Evolutionary conservation across 1,140 invertebrate species (phyloP).

Genomic region (Panagrolaimus sp.): DNA sequence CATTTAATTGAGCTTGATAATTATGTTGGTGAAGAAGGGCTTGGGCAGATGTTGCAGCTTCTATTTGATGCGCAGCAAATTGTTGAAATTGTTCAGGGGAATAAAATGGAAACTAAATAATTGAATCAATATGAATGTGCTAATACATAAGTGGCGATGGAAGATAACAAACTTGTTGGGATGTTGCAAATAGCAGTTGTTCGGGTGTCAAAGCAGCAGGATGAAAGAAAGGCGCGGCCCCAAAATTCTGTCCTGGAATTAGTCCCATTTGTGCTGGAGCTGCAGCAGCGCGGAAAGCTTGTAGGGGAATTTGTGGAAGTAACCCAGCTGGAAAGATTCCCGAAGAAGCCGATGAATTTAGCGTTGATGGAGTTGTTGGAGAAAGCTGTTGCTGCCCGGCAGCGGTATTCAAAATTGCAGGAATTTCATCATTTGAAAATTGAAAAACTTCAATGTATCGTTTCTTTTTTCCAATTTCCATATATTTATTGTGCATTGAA

Average conservation of each 20-base stretch:
- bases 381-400: neutral
- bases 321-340: neutral
- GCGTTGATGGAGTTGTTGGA: neutral
- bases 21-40: no score
- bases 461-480: constrained; percentile 87
- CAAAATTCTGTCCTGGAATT: neutral
- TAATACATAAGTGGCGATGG: no score
- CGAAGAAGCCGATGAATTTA: neutral
- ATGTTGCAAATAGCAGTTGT: neutral
- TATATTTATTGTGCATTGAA: constrained; percentile 86
- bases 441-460: constrained; percentile 97
- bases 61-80: neutral
- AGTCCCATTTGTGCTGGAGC: neutral
- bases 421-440: constrained; percentile 96
- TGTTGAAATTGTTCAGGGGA: neutral
- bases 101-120: neutral
- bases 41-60: no score
- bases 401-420: constrained; percentile 34
- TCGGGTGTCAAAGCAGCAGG: neutral
- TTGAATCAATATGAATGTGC: no score
- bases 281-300: neutral
- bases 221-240: neutral
- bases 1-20: no score
- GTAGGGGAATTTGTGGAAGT: neutral
- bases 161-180: neutral